These are phyloP conservation scores for Lagenorhynchus albirostris DNA, from an alignment of 2,113 vertebrate species.

Conservation along the genomic window DNA sequence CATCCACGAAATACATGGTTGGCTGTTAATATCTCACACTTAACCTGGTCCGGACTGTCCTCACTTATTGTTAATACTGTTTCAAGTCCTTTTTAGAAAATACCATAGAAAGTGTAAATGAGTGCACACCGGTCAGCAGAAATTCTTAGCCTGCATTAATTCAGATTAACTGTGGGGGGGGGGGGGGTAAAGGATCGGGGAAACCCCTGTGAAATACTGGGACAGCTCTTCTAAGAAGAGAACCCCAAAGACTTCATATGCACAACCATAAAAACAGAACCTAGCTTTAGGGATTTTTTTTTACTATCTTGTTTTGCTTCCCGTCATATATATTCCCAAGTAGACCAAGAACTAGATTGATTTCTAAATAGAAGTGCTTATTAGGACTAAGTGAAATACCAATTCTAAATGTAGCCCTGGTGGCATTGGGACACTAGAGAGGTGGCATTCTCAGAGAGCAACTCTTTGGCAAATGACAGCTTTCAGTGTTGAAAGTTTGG, in stretches of 20 bases:
- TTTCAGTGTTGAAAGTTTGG: neutral
- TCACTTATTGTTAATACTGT: neutral
- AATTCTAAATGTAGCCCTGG: neutral
- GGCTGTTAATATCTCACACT: neutral
- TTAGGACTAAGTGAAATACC: neutral
- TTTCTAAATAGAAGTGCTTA: neutral
- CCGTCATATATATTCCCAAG: neutral
- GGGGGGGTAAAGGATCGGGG: neutral
- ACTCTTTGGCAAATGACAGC: neutral
- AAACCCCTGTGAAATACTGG: neutral
- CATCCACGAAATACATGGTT: neutral
- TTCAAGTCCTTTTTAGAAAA: conserved; percentile 21
- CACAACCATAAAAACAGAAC: neutral
- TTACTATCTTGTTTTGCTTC: neutral
- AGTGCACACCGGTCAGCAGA: conserved; percentile 14
- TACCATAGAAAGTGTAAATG: neutral
- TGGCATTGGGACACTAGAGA: neutral
- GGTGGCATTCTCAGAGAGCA: neutral
- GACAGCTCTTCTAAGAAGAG: neutral
- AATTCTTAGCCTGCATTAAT: conserved; percentile 5
- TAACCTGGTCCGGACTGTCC: neutral
- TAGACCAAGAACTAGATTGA: conserved; percentile 18
- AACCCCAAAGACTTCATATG: neutral
- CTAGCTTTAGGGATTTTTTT: neutral
- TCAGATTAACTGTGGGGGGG: neutral